Base-by-base conservation (phyloP, 2,797 vertebrate genomes). In the Lithobates pipiens region DNA sequence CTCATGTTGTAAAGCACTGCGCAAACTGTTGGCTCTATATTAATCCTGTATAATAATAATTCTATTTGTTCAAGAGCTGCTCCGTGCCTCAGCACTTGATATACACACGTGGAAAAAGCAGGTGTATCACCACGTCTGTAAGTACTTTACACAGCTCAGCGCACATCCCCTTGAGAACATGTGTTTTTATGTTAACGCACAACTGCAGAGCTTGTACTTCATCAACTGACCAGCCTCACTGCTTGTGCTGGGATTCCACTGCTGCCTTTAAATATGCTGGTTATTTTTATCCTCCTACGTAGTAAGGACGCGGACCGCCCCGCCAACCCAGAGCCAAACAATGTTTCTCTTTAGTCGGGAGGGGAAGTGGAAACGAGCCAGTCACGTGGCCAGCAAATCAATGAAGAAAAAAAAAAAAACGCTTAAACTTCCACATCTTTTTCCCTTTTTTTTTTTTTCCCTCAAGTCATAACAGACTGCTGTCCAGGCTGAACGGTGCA, bases 261-360 rank as follows among this genome's bases (percentile, higher is more conserved):
- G 91, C 96, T 54, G 76, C 92, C 95, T 96, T 99, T 99, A 99
- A 99, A 99, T 99, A 99, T 99, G 95, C 93, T 90, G 91, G 97
- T 98, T 99, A 99, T 99, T 99, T 99, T 99, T 99, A 99, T 97
- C 97, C 94, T 89, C 88, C 94, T 94, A 97, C 97, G 97, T 99
- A 97, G 97, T 93, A 93, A 92, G 0, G 89, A 75, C 21, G 91
- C 90, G 93, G 90, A 91, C 95, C 96, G 87, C 94, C 97, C 97
- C 96, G 95, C 91, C 88, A 39, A 92, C 25, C 25, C 94, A 90
- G 90, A 84, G 91, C 94, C 91, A 90, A 93, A 96, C 95, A 97
- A 96, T 96, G 95, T 97, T 98, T 96, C 97, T 96, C 96, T 96
- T 96, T 91, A 96, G 96, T 95, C 93, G 95, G 95, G 95, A 97